A percentile compares a stretch with the other conserved stretches of the same genome.
Evolutionary conservation across 2,888 invertebrate species (phyloP).

Genomic region (Trachelus stipa): DNA sequence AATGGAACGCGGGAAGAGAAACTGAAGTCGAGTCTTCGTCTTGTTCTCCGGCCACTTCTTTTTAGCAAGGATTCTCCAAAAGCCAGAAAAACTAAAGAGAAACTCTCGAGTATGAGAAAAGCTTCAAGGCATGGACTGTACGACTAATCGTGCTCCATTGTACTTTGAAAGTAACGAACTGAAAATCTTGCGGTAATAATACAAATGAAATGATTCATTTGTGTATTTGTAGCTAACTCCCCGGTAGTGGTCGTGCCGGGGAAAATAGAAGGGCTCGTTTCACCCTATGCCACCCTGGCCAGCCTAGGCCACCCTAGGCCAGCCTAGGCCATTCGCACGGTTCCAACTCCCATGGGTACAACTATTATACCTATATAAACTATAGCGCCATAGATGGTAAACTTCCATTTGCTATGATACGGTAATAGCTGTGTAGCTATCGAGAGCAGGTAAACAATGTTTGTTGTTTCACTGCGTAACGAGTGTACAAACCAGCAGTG

Average conservation of each 20-base stretch:
- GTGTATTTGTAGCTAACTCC: conserved; percentile 29
- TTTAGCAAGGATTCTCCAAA: neutral
- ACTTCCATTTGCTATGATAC: conserved; percentile 33
- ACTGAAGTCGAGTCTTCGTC: neutral
- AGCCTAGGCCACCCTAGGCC: neutral
- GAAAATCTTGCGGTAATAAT: neutral
- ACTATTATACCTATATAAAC: neutral
- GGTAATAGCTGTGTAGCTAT: conserved; percentile 30
- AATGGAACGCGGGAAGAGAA: neutral
- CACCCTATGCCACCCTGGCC: neutral
- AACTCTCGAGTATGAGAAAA: neutral
- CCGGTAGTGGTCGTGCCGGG: neutral
- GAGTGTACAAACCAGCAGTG: neutral
- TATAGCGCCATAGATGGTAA: conserved; percentile 27
- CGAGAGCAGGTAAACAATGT: neutral
- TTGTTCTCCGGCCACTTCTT: neutral
- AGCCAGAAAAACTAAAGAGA: neutral
- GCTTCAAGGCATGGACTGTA: neutral
- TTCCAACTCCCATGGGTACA: neutral
- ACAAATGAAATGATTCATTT: conserved; percentile 28
- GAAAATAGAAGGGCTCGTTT: conserved; percentile 17
- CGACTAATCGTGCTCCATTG: neutral
- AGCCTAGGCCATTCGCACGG: neutral
- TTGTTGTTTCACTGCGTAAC: neutral
- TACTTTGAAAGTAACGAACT: neutral